Evolutionary conservation across 2,888 invertebrate species (phyloP).

Genomic region (Pelosia muscerda): DNA sequence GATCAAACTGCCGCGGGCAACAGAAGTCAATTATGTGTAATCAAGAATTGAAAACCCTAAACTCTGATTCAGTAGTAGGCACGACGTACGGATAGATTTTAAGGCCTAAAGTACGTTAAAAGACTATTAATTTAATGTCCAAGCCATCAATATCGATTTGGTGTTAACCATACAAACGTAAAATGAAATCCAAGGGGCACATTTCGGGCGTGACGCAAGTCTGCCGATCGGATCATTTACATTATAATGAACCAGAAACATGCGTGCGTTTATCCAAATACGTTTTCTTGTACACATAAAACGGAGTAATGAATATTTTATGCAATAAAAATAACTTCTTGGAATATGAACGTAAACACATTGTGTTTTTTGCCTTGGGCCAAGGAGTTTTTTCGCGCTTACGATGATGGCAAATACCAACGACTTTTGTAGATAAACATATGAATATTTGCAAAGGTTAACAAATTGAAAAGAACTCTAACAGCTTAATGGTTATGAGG

Average conservation of each 20-base stretch:
- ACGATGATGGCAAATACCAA: background rate
- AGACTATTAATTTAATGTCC: conserved; percentile 23
- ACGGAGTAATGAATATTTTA: conserved; percentile 18
- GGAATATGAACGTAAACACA: conserved; percentile 10
- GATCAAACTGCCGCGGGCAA: too few relatives aligned
- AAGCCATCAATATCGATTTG: conserved; percentile 29
- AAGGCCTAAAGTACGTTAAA: conserved; percentile 12
- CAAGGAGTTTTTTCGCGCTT: background rate
- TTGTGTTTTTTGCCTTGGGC: background rate
- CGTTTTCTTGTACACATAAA: conserved; percentile 20
- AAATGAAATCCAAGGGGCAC: conserved; percentile 33
- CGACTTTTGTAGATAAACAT: background rate
- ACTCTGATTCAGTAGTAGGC: background rate
- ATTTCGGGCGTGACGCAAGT: conserved; percentile 31
- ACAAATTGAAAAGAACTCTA: background rate
- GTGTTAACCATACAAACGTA: conserved; percentile 28
- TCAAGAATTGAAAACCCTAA: conserved; percentile 5
- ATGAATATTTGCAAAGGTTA: background rate
- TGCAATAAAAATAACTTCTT: conserved; percentile 23
- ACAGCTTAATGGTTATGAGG: too few relatives aligned
- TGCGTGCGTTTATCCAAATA: conserved; percentile 29
- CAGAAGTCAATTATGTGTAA: too few relatives aligned
- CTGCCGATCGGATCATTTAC: conserved; percentile 35
- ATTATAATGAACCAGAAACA: conserved; percentile 39
- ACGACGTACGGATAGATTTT: background rate